These are phyloP conservation scores for Hemiprocne comata DNA, from an alignment of 2,113 vertebrate genomes.

Conservation along the genomic window DNA sequence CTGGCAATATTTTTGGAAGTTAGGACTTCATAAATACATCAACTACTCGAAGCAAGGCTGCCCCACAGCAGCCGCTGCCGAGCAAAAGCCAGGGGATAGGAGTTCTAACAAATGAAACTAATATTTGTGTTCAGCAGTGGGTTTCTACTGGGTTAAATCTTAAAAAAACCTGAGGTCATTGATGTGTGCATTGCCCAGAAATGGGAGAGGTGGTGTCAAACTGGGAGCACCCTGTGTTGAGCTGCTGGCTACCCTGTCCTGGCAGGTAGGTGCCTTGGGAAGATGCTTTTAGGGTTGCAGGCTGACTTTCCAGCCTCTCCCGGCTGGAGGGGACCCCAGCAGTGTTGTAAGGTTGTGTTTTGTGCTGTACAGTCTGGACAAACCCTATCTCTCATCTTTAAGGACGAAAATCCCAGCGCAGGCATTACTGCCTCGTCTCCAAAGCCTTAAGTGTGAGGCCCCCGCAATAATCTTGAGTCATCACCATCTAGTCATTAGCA, in stretches of 20 bases:
- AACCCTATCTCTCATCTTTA: neutral
- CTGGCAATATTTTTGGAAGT: constrained; percentile 59
- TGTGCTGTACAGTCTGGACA: neutral
- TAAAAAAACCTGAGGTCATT: neutral
- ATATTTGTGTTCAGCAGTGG: neutral
- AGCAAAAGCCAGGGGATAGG: neutral
- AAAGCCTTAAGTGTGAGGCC: constrained; percentile 23
- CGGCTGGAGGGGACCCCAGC: neutral
- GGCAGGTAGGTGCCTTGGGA: neutral
- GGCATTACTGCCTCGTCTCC: neutral
- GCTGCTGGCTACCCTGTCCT: neutral
- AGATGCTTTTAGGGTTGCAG: neutral
- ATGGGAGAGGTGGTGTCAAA: neutral
- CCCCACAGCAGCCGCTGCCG: neutral
- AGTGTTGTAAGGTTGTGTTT: neutral
- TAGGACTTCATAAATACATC: constrained; percentile 70
- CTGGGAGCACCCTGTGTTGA: neutral
- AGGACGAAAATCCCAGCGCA: neutral
- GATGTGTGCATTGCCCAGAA: neutral
- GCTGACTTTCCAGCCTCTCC: neutral
- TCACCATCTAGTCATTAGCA: constrained; percentile 43
- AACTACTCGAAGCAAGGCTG: neutral
- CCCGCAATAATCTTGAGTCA: constrained; percentile 30
- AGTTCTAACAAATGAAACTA: neutral
- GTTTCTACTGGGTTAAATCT: neutral